phyloP scores from a whole-genome alignment of 37 sponge, comb jelly and placozoan genomes.

The Oopsacas minuta region DNA sequence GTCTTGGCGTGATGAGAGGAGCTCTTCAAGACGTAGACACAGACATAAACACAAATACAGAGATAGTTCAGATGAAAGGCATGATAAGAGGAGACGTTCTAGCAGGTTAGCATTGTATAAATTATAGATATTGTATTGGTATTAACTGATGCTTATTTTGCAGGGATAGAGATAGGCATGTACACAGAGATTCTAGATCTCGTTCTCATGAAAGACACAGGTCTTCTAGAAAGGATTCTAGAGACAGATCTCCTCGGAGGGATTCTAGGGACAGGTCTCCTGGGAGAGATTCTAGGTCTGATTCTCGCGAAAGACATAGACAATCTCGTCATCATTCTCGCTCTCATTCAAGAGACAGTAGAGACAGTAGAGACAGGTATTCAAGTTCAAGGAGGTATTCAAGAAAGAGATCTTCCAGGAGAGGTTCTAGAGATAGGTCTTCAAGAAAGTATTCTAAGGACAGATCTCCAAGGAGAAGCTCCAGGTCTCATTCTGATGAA shows the following conservation, averaged over 20 bases:
- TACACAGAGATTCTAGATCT: background rate
- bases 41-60: background rate
- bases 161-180: background rate
- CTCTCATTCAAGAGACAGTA: background rate
- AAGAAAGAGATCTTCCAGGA: background rate
- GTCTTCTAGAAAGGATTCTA: background rate
- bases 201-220: background rate
- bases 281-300: background rate
- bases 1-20: background rate
- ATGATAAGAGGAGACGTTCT: background rate
- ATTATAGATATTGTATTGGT: background rate
- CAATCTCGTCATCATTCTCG: background rate
- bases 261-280: background rate
- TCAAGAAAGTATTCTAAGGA: background rate
- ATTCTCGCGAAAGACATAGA: background rate
- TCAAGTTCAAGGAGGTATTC: background rate
- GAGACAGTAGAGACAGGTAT: background rate
- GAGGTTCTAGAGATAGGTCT: background rate
- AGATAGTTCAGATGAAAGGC: background rate
- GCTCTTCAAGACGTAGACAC: background rate
- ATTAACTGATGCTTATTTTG: background rate
- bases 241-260: background rate
- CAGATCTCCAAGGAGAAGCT: background rate
- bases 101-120: conserved; percentile 2
- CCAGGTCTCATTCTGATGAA: too few species aligned